phyloP scores from a whole-genome alignment of 2,113 vertebrate species.

The Nothobranchius furzeri region DNA sequence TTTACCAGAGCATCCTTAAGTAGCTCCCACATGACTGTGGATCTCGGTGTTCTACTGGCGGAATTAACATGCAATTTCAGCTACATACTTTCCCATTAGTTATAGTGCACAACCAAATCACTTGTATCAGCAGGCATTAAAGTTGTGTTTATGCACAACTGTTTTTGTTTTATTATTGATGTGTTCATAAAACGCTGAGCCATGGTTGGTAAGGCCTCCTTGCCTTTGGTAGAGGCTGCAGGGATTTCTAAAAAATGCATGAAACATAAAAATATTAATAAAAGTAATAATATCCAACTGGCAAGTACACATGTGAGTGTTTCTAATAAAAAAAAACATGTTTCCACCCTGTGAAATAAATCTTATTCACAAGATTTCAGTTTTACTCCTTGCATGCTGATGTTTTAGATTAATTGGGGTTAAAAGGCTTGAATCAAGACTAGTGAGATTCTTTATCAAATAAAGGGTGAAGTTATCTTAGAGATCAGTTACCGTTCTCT shows the following conservation, averaged over 20 bases:
- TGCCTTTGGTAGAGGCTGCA: conserved; percentile 60
- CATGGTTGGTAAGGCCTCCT: conserved; percentile 55
- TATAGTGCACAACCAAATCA: conserved; percentile 56
- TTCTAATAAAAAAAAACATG: conserved; percentile 55
- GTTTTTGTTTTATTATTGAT: conserved; percentile 75
- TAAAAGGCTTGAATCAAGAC: background rate
- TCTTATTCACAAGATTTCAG: conserved; percentile 14
- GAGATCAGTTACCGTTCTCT: conserved; percentile 20
- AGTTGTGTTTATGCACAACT: conserved; percentile 63
- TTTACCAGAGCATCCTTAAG: no score
- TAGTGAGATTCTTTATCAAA: conserved; percentile 4
- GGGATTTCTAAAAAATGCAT: conserved; percentile 76
- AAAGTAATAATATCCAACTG: conserved; percentile 71
- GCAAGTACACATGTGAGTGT: conserved; percentile 39
- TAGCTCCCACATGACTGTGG: conserved; percentile 11
- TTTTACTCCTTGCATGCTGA: background rate
- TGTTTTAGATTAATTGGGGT: background rate
- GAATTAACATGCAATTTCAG: conserved; percentile 59
- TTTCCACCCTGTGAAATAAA: conserved; percentile 17
- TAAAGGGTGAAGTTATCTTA: conserved; percentile 15
- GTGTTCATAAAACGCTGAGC: conserved; percentile 61
- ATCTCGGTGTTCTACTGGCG: conserved; percentile 29
- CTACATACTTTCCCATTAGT: conserved; percentile 59
- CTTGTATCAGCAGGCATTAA: conserved; percentile 69
- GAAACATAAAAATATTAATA: conserved; percentile 77